These are phyloP conservation scores for Cepaea hortensis DNA, from an alignment of 2,888 invertebrate genomes.

Conservation along the genomic window DNA sequence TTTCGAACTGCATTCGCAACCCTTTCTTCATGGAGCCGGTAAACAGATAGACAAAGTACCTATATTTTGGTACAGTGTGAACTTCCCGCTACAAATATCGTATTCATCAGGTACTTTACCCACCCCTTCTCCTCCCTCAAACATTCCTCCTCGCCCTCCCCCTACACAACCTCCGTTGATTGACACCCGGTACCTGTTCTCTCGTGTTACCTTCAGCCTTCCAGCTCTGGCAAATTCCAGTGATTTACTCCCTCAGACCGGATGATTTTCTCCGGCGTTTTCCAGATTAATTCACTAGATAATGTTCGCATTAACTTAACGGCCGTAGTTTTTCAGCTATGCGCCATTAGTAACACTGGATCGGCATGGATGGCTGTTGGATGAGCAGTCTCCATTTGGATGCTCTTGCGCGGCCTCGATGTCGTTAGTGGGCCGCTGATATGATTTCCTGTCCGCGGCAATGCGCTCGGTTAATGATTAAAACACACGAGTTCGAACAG, in stretches of 20 bases:
- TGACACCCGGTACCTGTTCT: too few relatives aligned
- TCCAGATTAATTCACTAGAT: neutral
- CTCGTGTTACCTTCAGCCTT: too few relatives aligned
- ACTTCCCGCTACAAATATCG: too few relatives aligned
- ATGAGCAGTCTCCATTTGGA: neutral
- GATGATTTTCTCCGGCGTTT: neutral
- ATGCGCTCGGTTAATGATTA: neutral
- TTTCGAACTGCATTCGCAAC: too few relatives aligned
- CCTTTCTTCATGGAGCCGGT: too few relatives aligned
- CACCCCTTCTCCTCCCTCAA: too few relatives aligned
- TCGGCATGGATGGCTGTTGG: neutral
- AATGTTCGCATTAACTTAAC: slow-evolving; percentile 8
- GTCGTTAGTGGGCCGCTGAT: slow-evolving; percentile 7
- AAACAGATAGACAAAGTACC: too few relatives aligned
- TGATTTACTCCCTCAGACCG: neutral
- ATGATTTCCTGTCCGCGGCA: neutral
- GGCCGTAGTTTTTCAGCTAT: slow-evolving; percentile 9
- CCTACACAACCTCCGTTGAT: too few relatives aligned
- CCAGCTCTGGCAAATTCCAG: neutral
- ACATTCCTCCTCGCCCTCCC: too few relatives aligned
- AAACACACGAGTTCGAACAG: neutral
- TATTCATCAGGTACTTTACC: too few relatives aligned
- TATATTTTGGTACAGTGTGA: too few relatives aligned
- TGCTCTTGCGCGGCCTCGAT: neutral
- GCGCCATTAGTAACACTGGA: neutral